A percentile compares a stretch with the other conserved stretches of the same genome.
Evolutionary conservation across 1,140 invertebrate species (phyloP).

Genomic region (Pogonomyrmex barbatus): DNA sequence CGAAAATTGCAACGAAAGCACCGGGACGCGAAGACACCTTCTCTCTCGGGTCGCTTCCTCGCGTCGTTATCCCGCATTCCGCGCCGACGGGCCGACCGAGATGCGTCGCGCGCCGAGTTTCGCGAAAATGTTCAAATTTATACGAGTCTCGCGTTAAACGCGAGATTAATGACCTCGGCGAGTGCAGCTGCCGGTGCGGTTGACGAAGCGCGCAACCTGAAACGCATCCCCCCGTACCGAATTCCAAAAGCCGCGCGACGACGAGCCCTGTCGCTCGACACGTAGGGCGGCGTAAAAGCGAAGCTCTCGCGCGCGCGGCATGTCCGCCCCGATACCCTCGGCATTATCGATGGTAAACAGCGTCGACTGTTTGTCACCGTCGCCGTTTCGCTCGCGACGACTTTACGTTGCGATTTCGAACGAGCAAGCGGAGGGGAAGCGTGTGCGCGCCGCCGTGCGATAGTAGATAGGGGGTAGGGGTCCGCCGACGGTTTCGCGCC

Average conservation of each 20-base stretch:
- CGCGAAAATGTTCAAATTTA: neutral
- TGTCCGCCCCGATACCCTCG: neutral
- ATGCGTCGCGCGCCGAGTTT: neutral
- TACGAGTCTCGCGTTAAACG: constrained; percentile 22
- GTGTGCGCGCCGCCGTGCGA: neutral
- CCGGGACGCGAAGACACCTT: constrained; percentile 41
- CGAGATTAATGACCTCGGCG: constrained; percentile 40
- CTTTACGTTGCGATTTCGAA: constrained; percentile 73
- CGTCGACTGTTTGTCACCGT: constrained; percentile 66
- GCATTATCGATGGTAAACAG: constrained; percentile 67
- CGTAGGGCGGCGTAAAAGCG: neutral
- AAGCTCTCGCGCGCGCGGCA: neutral
- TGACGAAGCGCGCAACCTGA: neutral
- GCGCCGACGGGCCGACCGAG: neutral
- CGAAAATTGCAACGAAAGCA: constrained; percentile 80
- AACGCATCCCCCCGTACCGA: neutral
- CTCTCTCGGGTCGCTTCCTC: neutral
- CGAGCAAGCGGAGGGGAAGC: constrained; percentile 36
- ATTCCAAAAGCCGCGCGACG: neutral
- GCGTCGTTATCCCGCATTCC: constrained; percentile 12
- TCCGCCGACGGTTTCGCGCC: constrained; percentile 49
- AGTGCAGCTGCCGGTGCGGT: neutral
- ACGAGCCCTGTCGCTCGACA: neutral
- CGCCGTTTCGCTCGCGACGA: constrained; percentile 59
- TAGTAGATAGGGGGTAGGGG: constrained; percentile 36